phyloP scores from a whole-genome alignment of 1,140 invertebrate genomes.

The Carcinoscorpius rotundicauda region DNA sequence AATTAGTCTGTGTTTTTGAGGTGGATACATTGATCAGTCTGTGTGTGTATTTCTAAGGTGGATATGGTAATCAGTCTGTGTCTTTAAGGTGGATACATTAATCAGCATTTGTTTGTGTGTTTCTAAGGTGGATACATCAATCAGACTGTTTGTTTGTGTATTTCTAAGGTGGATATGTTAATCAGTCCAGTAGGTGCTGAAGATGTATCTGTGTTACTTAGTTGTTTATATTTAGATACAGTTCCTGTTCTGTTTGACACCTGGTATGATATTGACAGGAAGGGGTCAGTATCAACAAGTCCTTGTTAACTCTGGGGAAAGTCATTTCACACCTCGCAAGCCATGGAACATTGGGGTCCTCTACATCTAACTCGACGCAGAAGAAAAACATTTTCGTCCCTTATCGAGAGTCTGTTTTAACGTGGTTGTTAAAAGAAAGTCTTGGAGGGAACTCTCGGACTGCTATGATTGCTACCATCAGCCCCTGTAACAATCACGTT shows the following conservation, averaged over 20 bases:
- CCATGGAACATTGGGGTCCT: conserved; percentile 14
- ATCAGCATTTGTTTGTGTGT: too few species aligned
- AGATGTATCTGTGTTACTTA: too few species aligned
- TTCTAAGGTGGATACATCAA: too few species aligned
- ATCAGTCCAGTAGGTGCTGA: too few species aligned
- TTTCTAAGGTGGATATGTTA: too few species aligned
- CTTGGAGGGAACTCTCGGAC: conserved; percentile 51
- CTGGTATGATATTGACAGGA: conserved; percentile 40
- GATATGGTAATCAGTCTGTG: too few species aligned
- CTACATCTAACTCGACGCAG: conserved; percentile 26
- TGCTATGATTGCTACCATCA: conserved; percentile 55
- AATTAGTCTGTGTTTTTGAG: too few species aligned
- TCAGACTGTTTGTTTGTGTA: too few species aligned
- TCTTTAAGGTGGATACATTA: too few species aligned
- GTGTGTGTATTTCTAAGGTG: too few species aligned
- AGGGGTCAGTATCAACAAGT: conserved; percentile 65
- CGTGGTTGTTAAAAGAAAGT: conserved; percentile 41
- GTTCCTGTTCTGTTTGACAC: neutral
- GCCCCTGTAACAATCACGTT: conserved; percentile 59
- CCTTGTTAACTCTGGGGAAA: conserved; percentile 66
- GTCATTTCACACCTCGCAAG: conserved; percentile 56
- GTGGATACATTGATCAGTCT: too few species aligned
- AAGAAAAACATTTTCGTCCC: conserved; percentile 44
- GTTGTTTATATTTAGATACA: too few species aligned
- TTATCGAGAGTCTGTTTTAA: conserved; percentile 38